Evolutionary conservation across 2,797 vertebrate genomes (phyloP).

Genomic region (Pipistrellus kuhlii): DNA sequence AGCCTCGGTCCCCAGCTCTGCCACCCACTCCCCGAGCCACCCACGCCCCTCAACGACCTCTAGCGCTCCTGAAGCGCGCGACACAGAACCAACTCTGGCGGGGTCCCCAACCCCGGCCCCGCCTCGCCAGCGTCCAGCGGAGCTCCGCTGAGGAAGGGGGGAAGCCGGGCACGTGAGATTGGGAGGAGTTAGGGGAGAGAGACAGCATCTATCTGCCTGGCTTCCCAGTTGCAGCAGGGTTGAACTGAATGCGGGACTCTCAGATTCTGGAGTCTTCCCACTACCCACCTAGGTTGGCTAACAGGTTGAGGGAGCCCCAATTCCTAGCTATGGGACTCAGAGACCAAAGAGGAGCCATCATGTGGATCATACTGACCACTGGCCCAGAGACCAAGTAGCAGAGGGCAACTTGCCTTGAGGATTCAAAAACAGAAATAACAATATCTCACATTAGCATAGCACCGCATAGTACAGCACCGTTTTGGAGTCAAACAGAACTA

Average conservation of each 20-base stretch:
- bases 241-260: not conserved
- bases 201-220: not conserved
- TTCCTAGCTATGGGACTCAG: not conserved
- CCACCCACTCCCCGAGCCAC: not conserved
- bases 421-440: conserved; percentile 34
- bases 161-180: not conserved
- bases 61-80: conserved; percentile 64
- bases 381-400: not conserved
- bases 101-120: not conserved
- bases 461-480: not conserved
- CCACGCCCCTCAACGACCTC: conserved; percentile 72
- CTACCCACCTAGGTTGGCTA: no score
- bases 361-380: not conserved
- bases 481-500: conserved; percentile 10
- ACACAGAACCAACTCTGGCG: conserved; percentile 46
- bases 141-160: not conserved
- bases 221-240: not conserved
- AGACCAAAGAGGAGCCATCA: not conserved
- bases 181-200: not conserved
- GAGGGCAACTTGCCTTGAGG: not conserved
- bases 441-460: not conserved
- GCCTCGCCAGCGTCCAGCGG: not conserved
- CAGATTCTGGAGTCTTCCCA: not conserved
- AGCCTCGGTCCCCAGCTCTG: not conserved
- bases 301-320: not conserved